Base-by-base conservation (phyloP, 2,113 vertebrate species). In the Spheniscus mendiculus region DNA sequence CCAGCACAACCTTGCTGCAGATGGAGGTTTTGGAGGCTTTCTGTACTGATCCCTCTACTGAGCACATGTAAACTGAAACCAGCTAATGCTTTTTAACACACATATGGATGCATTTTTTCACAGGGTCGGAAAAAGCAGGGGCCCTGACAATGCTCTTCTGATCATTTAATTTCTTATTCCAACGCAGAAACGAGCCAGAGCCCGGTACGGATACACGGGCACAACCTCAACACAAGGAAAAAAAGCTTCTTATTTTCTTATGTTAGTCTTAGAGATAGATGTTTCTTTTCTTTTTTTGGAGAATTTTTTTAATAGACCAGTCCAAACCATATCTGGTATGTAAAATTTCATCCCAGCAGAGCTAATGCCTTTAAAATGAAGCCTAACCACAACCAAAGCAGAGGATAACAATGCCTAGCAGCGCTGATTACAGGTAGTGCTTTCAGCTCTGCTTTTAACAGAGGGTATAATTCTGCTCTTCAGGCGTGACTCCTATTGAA, bases 21-120 rank as follows among this genome's bases (percentile, higher is more conserved):
- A 80, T 92, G 73, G 87, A 97, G 45, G 26, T 76, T 92, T 89
- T 82, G 78, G 89, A 95, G 66, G 36, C 76, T 87, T 91, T 89
- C 59, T 38, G 4, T 79, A 30, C 59, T n/a, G 53, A 42, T 91
- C 44, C 22, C 49, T 73, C 77, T 44, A 36, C 76, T 15, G 69
- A 91, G 63, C 44, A 82, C 69, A 67, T 42, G 71, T 65, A 71
- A 66, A 59, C 22, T 45, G 52, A 69, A 93, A 76, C 38, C 70
- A 79, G 38, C 22, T 67, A 67, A 59, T 69, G 18, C 36, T 85
- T 90, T 56, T 67, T 69, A 86, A 55, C 20, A 67, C 17, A 19
- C 4, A 34, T 15, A 44, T 27, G 47, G 40, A 12, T n/a, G 7
- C 61, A 10, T 62, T 92, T 94, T 93, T 71, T 87, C n/a, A 45